A percentile compares a stretch with the other conserved stretches of the same genome.
Conservation (phyloP, 2,113 vertebrate genomes). For the Brachionichthys hirsutus region DNA sequence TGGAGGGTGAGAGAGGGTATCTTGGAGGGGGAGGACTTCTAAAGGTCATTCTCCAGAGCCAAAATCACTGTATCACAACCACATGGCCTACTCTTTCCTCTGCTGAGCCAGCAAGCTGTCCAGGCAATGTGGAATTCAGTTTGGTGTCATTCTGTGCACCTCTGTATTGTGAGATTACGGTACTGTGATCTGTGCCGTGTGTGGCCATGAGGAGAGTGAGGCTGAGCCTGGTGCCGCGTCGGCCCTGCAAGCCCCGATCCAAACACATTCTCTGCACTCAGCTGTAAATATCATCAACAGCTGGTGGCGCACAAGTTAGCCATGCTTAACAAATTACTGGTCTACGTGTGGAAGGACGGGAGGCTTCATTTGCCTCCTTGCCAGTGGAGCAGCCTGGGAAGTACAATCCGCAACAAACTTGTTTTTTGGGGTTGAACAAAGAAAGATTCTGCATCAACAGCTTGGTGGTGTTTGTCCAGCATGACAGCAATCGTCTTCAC, state of each 20-base stretch:
- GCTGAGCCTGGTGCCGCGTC: constrained; percentile 42
- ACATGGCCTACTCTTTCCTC: constrained; percentile 26
- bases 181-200: constrained; percentile 28
- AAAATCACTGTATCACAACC: constrained; percentile 28
- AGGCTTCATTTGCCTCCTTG: constrained; percentile 38
- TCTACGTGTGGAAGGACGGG: constrained; percentile 55
- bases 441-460: constrained; percentile 8
- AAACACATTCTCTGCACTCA: constrained; percentile 71
- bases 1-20: constrained; percentile 9
- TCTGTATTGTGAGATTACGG: constrained; percentile 45
- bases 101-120: constrained; percentile 58
- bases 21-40: constrained; percentile 40
- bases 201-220: constrained; percentile 51
- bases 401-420: constrained; percentile 20
- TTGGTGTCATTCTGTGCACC: constrained; percentile 34
- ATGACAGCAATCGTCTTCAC: constrained; percentile 1
- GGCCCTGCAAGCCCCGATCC: constrained; percentile 50
- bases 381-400: constrained; percentile 38
- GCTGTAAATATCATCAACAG: constrained; percentile 82
- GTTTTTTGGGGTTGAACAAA: constrained; percentile 18
- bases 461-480: not conserved
- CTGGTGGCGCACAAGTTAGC: constrained; percentile 79
- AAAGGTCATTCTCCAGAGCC: constrained; percentile 58
- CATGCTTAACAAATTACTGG: constrained; percentile 74
- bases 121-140: constrained; percentile 32